Evolutionary conservation across 2,113 vertebrate genomes (phyloP).

Genomic region (Lonchura striata): DNA sequence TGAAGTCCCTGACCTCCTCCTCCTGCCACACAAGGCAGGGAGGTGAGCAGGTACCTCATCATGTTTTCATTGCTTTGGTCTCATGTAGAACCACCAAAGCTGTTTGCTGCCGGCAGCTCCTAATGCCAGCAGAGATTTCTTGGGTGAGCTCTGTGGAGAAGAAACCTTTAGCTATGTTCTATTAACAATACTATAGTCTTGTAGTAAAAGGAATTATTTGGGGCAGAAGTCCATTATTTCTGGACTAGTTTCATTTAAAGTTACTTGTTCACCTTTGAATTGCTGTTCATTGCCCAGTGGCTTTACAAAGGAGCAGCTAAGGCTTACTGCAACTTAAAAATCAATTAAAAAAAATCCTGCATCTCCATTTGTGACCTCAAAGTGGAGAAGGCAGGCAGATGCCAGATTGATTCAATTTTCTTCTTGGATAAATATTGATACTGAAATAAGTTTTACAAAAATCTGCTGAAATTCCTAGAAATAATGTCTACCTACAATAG

Average conservation of each 20-base stretch:
- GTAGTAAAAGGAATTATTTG: neutral
- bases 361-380: slow-evolving; percentile 1
- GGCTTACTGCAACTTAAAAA: slow-evolving; percentile 22
- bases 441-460: neutral
- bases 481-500: neutral
- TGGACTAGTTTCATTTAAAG: neutral
- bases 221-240: slow-evolving; percentile 4
- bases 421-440: slow-evolving; percentile 23
- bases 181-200: neutral
- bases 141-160: neutral
- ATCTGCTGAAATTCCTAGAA: neutral
- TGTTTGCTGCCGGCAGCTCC: neutral
- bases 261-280: slow-evolving; percentile 4
- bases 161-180: neutral
- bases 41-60: neutral
- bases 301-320: neutral
- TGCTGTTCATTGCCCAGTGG: neutral
- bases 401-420: neutral
- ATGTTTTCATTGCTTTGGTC: neutral
- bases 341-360: neutral
- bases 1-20: neutral
- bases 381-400: neutral
- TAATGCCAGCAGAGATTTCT: neutral
- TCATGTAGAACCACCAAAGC: neutral
- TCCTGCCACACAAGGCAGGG: rapidly evolving